These are phyloP conservation scores for Dendronephthya gigantea DNA, from an alignment of 64 coral and sea anemone genomes.

Conservation along the genomic window DNA sequence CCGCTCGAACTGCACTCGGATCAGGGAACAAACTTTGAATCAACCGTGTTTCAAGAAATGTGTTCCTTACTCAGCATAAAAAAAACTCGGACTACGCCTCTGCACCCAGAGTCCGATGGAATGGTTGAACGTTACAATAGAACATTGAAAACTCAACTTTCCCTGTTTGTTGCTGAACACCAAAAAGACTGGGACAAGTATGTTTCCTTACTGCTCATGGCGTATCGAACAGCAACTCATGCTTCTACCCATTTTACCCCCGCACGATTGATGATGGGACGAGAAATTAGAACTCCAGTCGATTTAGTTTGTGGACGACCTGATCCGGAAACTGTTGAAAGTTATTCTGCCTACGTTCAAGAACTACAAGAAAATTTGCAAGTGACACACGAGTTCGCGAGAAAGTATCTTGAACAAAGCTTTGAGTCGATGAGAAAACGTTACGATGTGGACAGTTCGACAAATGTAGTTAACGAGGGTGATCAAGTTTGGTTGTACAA, in stretches of 20 bases:
- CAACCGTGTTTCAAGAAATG: too few species aligned
- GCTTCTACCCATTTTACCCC: neutral
- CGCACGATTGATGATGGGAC: neutral
- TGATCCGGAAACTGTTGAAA: too few species aligned
- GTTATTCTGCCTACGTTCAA: neutral
- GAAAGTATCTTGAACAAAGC: neutral
- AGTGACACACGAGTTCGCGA: conserved; percentile 17
- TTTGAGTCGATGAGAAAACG: neutral
- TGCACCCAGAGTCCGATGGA: too few species aligned
- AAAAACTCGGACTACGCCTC: too few species aligned
- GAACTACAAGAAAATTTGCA: conserved; percentile 8
- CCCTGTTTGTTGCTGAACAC: too few species aligned
- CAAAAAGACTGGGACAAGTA: too few species aligned
- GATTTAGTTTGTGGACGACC: neutral
- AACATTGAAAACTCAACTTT: too few species aligned
- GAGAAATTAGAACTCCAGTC: neutral
- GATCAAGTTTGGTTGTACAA: conserved; percentile 31
- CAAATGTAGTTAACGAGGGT: neutral
- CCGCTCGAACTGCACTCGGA: neutral
- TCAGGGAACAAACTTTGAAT: too few species aligned
- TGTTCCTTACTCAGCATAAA: too few species aligned
- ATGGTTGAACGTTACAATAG: too few species aligned
- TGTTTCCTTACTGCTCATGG: neutral
- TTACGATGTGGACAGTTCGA: conserved; percentile 11
- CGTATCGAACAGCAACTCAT: neutral